Base-by-base conservation (phyloP, 2,888 invertebrate genomes). In the Polymixis flavicincta region DNA sequence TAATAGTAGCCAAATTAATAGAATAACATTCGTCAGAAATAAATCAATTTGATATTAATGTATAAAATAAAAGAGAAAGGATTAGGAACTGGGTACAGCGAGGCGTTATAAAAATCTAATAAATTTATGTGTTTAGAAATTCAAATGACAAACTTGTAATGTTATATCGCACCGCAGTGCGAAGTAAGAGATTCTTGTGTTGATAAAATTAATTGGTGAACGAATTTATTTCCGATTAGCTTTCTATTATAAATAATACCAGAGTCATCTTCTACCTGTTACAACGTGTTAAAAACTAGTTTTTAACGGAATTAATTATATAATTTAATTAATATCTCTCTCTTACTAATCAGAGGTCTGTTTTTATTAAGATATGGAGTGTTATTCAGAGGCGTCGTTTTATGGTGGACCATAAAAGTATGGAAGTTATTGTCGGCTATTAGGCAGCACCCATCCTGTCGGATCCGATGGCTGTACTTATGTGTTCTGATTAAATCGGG, bases 111-210 rank as follows among this genome's bases (percentile, higher is more conserved):
- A 91, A 89, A 88, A 88, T 87, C 78, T 84, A 87, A 80, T 77
- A 79, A 87, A 93, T 93, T 93, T 92, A 92, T 91, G 88, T 77
- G 79, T 91, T 92, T 93, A 91, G 91, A 93, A 93, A 94, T 89
- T 88, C 83, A 80, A 88, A 89, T 90, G 90, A 92, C 90, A 92
- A 90, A 88, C 82, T 87, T 80, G 85, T 87, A 86, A 87, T 89
- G 72, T 66, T 80, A 71, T 86, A 85, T 86, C n/a, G n/a, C n/a
- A n/a, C 87, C 84, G 84, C 48, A 71, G 71, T 66, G 69, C 67
- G 42, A 82, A 76, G 57, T 64, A 65, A 6, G 13, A 69, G 87
- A 80, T 85, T 79, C 66, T 76, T 17, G 66, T 76, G 61, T 74
- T 88, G 84, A 89, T 85, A 83, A 86, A 80, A 86, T 82, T 86